phyloP scores from a whole-genome alignment of 2,113 vertebrate genomes.

The Bufo bufo region DNA sequence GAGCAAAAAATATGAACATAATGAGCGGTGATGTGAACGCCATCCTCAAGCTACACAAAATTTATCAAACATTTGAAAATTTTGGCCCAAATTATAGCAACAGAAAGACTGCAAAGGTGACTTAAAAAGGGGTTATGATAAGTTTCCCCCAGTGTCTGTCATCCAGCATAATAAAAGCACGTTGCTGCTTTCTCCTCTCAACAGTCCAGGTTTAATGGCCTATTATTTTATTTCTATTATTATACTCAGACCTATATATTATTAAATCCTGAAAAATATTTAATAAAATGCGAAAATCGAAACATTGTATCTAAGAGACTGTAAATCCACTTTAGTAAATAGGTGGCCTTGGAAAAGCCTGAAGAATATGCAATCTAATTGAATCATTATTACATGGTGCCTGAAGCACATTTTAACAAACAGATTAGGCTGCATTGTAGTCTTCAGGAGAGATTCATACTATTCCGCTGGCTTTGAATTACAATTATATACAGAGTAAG shows the following conservation, averaged over 20 bases:
- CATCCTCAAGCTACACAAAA: too few species aligned
- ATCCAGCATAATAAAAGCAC: background rate
- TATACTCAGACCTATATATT: background rate
- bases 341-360: background rate
- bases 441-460: conserved; percentile 21
- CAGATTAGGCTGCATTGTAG: conserved; percentile 33
- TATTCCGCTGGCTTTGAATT: conserved; percentile 25
- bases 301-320: background rate
- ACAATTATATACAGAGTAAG: conserved; percentile 36
- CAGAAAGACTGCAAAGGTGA: too few species aligned
- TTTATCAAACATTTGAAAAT: too few species aligned
- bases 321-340: conserved; percentile 24
- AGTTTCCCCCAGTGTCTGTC: too few species aligned
- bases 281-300: background rate
- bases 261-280: background rate
- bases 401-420: conserved; percentile 32
- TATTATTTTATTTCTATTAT: background rate
- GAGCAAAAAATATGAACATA: too few species aligned
- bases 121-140: too few species aligned
- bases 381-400: conserved; percentile 42
- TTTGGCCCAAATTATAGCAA: too few species aligned
- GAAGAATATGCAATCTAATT: conserved; percentile 30
- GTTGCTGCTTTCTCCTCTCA: background rate
- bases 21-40: too few species aligned
- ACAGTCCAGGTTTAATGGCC: background rate